Percentiles rank a stretch among this genome's conserved stretches.
These are phyloP conservation scores for Oceanodroma tethys DNA, from an alignment of 2,113 vertebrate species.

Conservation along the genomic window DNA sequence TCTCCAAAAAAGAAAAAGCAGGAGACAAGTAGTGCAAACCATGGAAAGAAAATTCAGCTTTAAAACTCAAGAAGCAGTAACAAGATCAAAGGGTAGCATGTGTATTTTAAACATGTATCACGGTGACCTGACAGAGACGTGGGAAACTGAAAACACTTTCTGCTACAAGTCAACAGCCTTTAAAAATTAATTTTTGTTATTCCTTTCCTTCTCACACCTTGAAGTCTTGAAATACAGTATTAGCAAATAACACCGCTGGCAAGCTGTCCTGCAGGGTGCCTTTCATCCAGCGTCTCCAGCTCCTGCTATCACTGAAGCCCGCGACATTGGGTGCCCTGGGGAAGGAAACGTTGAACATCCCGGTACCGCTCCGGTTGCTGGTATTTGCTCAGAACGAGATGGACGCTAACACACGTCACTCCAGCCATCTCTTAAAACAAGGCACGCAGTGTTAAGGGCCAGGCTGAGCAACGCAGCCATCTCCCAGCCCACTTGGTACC, in stretches of 20 bases:
- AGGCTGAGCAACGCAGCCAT: rapidly evolving
- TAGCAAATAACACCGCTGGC: rapidly evolving
- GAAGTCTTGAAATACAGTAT: rapidly evolving
- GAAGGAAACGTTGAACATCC: rapidly evolving
- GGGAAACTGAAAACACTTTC: rapidly evolving
- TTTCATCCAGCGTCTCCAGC: background rate
- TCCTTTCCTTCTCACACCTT: background rate
- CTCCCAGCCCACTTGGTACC: background rate
- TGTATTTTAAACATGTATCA: rapidly evolving
- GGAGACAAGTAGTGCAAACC: background rate
- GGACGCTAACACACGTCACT: rapidly evolving
- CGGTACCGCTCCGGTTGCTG: rapidly evolving
- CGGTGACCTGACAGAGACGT: background rate
- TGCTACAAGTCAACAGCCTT: background rate
- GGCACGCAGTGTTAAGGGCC: rapidly evolving
- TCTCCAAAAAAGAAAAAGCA: background rate
- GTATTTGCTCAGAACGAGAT: rapidly evolving
- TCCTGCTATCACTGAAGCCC: background rate
- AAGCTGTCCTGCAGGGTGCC: background rate
- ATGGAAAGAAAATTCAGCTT: background rate
- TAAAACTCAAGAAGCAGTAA: background rate
- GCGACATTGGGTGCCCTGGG: rapidly evolving
- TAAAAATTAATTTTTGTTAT: background rate
- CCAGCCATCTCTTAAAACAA: background rate
- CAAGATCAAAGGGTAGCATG: background rate